Evolutionary conservation across 1,140 invertebrate species (phyloP), one percentile per base, ranked within the genome.

Genomic region (Drosophila pruinosa): DNA sequence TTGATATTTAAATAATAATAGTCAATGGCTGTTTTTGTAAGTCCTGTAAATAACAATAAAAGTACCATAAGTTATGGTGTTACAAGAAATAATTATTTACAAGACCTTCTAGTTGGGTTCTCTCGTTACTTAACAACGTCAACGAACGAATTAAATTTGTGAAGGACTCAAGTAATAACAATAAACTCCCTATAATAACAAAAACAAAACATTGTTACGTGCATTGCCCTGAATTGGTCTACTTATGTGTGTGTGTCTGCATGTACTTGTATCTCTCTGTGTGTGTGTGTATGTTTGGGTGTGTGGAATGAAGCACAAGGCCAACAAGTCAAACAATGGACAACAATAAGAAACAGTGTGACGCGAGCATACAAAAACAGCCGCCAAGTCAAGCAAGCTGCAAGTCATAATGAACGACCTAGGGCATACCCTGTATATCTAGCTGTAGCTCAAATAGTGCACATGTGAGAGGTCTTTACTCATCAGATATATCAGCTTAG

Each of bases 301-400:
- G 57, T 59, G 21, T 50, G 73, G 65, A 80, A 80, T 79, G 48
- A 77, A 78, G 71, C 75, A 83, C 78, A 82, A 83, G 78, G 79
- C 41, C 75, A 59, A 45, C 79, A 52, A 76, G 75, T 69, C 70
- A 68, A 69, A 86, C 76, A 80, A 85, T 62, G 63, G 53, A 43
- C 56, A 77, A 76, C 68, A 85, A 79, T 47, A 65, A 52, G 28
- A 70, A 58, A 36, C 39, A 24, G 12, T 26, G 41, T 36, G 28
- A 43, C 39, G 39, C 21, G 48, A 12, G 50, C 26, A 14, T 24
- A 59, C 47, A 36, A 28, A 62, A 43, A 41, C 34, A 24, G 14
- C 39, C 24, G 41, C 4, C 56, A 53, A 53, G 15, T 53, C 22
- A 31, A 17, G 43, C 22, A n/a, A 47, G 12, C n/a, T 14, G 12